Evolutionary conservation across 2,113 vertebrate genomes (phyloP), one percentile per base, ranked within the genome.

Genomic region (Dicaeum eximium): DNA sequence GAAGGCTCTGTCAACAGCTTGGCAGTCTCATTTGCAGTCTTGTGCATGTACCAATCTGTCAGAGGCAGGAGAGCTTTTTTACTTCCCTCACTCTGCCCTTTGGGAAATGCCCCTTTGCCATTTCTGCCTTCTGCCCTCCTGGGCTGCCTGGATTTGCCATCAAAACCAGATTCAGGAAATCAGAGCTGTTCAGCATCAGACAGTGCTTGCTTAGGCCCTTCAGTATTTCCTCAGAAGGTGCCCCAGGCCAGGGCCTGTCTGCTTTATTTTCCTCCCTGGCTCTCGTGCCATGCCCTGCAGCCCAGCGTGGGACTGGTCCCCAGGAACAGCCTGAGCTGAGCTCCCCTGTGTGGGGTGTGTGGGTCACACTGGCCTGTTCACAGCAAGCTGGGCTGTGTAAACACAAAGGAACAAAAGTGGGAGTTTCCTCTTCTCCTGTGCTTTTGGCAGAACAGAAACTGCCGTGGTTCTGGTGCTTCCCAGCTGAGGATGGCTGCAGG

Each of bases 271-370:
- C 15, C 24, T 20, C 66, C 15, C 58, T 79, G 70, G 28, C 72
- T 83, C 7, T 47, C 9, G 15, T 31, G 33, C 27, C 0, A 0
- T 60, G 85, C 58, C 64, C 69, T 65, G 60, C 24, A 15, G 54
- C 28, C 23, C 16, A 40, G 48, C 0, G 4, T 20, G 61, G 62
- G 33, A 16, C 73, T 38, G 37, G 14, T 30, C 20, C 20, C 3
- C 1, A 30, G 77, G 56, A 67, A 1, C 54, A 15, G 3, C 1
- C 66, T 0, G 3, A 27, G 30, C 60, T 51, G 53, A 11, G 58
- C 62, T 23, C 44, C 15, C 18, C 44, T 2, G 2, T 15, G 50
- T 31, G 37, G 42, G 23, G 18, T 0, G 3, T 44, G 78, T 44
- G 21, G 89, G 92, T 90, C 70, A 3, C 58, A 9, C 50, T 18